phyloP scores from a whole-genome alignment of 1,140 invertebrate species.

The Drosophila rhopaloa region DNA sequence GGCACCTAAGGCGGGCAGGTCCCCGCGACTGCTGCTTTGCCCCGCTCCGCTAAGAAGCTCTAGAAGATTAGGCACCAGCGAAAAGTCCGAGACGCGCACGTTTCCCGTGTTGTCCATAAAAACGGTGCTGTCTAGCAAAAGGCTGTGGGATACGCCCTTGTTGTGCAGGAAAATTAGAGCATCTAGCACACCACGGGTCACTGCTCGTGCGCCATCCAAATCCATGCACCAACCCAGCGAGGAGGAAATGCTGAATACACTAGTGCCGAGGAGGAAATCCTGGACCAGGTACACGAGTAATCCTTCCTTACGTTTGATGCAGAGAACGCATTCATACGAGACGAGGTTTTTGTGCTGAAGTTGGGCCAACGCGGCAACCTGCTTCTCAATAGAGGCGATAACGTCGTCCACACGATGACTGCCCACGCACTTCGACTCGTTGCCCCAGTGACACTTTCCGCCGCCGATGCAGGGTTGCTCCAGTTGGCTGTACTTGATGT shows the following conservation, averaged over 20 bases:
- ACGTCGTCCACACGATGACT: constrained; percentile 78
- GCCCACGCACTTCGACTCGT: constrained; percentile 68
- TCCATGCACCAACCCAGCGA: constrained; percentile 83
- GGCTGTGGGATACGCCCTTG: constrained; percentile 92
- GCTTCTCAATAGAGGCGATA: constrained; percentile 89
- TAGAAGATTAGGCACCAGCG: constrained; percentile 86
- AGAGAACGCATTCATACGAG: constrained; percentile 90
- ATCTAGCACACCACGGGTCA: constrained; percentile 88
- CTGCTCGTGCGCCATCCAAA: constrained; percentile 81
- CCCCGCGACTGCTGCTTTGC: constrained; percentile 81
- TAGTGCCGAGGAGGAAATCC: constrained; percentile 88
- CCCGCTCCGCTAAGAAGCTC: constrained; percentile 68
- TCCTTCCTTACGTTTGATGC: constrained; percentile 87
- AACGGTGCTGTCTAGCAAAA: constrained; percentile 88
- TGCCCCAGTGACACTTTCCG: constrained; percentile 74
- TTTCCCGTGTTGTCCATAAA: constrained; percentile 87
- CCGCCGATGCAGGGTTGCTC: constrained; percentile 66
- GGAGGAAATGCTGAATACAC: constrained; percentile 73
- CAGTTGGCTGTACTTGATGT: constrained; percentile 85
- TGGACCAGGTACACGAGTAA: constrained; percentile 87
- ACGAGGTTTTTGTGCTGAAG: constrained; percentile 90
- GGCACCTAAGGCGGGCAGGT: constrained; percentile 75
- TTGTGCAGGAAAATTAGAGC: constrained; percentile 90
- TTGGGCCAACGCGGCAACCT: constrained; percentile 88
- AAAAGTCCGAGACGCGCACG: constrained; percentile 89